phyloP scores from a whole-genome alignment of 1,140 invertebrate species.

The Hyposmocoma kahamanoa region DNA sequence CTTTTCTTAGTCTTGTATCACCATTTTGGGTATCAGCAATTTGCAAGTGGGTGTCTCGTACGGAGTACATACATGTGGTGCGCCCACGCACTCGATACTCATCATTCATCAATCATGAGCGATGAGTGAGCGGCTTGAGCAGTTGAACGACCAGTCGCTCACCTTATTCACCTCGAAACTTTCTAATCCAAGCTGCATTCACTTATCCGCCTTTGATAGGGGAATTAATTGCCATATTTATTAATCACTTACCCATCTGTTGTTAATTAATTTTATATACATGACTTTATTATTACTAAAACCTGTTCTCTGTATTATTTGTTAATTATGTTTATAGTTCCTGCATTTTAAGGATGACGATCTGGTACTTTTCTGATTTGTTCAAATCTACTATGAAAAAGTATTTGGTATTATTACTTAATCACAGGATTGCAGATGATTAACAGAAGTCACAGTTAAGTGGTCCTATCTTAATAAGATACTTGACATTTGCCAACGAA shows the following conservation, averaged over 20 bases:
- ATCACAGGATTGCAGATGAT: neutral
- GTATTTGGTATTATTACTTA: too few species aligned
- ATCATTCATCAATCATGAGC: slow-evolving; percentile 54
- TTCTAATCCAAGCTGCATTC: slow-evolving; percentile 48
- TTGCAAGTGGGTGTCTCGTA: slow-evolving; percentile 39
- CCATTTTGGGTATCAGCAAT: slow-evolving; percentile 27
- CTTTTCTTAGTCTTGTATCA: too few species aligned
- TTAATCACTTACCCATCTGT: too few species aligned
- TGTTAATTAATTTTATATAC: too few species aligned
- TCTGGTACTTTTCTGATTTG: too few species aligned
- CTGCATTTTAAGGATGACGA: too few species aligned
- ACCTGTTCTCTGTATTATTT: too few species aligned
- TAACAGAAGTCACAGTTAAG: neutral
- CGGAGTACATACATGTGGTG: slow-evolving; percentile 29
- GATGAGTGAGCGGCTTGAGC: slow-evolving; percentile 34
- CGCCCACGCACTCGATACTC: slow-evolving; percentile 45
- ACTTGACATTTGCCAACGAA: slow-evolving; percentile 4
- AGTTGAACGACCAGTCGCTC: slow-evolving; percentile 30
- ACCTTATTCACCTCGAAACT: slow-evolving; percentile 37
- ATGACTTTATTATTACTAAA: too few species aligned
- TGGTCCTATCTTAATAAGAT: slow-evolving; percentile 1
- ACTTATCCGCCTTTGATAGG: slow-evolving; percentile 36
- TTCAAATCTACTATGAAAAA: too few species aligned
- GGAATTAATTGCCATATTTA: too few species aligned
- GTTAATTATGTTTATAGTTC: too few species aligned